These are phyloP conservation scores for Julus scandinavius DNA, from an alignment of 2,888 invertebrate genomes.

Conservation along the genomic window DNA sequence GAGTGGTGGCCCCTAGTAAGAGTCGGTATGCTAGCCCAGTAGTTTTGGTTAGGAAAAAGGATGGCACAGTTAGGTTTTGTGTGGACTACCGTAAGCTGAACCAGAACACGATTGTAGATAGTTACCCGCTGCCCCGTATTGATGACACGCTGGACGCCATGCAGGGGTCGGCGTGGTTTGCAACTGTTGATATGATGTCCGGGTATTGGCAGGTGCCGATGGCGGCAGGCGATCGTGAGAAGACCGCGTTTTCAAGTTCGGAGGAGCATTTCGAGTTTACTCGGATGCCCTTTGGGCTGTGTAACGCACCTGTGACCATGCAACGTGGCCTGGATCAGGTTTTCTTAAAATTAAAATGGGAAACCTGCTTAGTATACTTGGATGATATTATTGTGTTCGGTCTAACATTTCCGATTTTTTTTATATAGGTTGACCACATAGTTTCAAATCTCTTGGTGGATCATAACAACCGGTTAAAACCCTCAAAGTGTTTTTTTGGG, in stretches of 20 bases:
- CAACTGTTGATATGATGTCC: background rate
- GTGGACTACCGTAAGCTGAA: background rate
- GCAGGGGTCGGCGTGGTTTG: background rate
- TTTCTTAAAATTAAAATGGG: background rate
- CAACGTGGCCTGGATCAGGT: background rate
- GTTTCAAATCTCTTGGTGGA: background rate
- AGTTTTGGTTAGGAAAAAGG: background rate
- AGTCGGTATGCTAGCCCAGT: background rate
- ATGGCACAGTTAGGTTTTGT: background rate
- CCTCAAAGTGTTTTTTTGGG: background rate
- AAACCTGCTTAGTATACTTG: background rate
- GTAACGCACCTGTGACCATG: background rate
- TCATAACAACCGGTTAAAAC: background rate
- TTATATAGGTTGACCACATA: no score
- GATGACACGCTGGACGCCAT: background rate
- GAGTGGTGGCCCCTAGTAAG: background rate
- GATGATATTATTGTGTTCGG: background rate
- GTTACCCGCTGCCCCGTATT: background rate
- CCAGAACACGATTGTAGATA: background rate
- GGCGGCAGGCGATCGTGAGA: background rate
- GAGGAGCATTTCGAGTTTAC: slow-evolving; percentile 9
- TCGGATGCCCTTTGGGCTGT: background rate
- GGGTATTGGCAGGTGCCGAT: background rate
- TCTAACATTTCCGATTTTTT: background rate
- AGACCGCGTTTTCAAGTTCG: background rate